phyloP scores from a whole-genome alignment of 64 coral and sea anemone genomes.

The Porites australiensis region DNA sequence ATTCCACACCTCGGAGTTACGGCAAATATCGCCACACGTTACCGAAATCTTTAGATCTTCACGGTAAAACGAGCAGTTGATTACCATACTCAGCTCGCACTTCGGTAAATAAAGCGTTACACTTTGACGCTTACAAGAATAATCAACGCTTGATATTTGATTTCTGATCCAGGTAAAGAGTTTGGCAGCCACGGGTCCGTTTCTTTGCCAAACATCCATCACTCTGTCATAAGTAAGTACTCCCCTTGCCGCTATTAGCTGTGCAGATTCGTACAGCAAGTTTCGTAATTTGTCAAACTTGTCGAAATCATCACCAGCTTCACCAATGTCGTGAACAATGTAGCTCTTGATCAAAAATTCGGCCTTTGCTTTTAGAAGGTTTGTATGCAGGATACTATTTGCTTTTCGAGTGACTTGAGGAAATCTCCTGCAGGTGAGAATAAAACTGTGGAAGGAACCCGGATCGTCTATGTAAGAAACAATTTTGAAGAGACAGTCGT shows the following conservation, averaged over 20 bases:
- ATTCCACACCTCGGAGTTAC: slow-evolving; percentile 8
- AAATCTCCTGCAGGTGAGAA: slow-evolving; percentile 69
- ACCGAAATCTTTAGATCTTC: slow-evolving; percentile 63
- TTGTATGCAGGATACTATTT: slow-evolving; percentile 19
- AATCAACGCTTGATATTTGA: background rate
- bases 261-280: slow-evolving; percentile 9
- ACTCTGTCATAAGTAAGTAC: slow-evolving; percentile 50
- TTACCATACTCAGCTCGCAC: slow-evolving; percentile 19
- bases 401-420: slow-evolving; percentile 22
- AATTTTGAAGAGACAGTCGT: slow-evolving; percentile 61
- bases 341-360: slow-evolving; percentile 53
- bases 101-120: slow-evolving; percentile 56
- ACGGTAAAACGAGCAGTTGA: slow-evolving; percentile 47
- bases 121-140: slow-evolving; percentile 8
- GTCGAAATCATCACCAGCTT: background rate
- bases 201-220: slow-evolving; percentile 60
- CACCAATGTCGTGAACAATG: too few relatives aligned
- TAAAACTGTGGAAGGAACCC: slow-evolving; percentile 23
- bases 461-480: slow-evolving; percentile 36
- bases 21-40: slow-evolving; percentile 65
- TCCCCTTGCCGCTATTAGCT: background rate
- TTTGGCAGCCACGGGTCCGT: slow-evolving; percentile 73
- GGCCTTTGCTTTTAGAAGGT: slow-evolving; percentile 42
- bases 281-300: background rate
- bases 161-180: slow-evolving; percentile 69